Base-by-base conservation (phyloP, 2,797 vertebrate genomes). In the Onychomys leucogaster region DNA sequence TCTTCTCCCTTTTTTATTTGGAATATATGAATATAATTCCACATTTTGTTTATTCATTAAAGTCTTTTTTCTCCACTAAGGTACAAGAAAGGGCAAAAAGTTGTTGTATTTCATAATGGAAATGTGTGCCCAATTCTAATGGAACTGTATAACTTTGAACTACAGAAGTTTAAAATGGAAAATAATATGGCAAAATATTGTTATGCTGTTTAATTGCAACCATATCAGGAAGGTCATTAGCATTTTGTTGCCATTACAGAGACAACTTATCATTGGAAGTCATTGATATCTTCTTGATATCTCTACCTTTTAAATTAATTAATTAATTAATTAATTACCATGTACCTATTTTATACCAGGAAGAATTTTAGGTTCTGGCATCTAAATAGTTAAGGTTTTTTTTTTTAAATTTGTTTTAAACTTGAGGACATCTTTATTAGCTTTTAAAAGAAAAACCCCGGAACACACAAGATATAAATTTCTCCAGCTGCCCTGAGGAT, bases 231-330 rank as follows among this genome's bases (percentile, higher is more conserved):
- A 90, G 37, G n/a, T 83, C 14, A 52, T 91, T 86, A 95, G 27
- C 57, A 94, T 90, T 96, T 82, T 89, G 63, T 95, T 82, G 49
- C n/a, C 52, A 82, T 95, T 95, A 88, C 32, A 94, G 77, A 92
- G 59, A 75, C 10, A 95, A 81, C 6, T 57, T 69, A 67, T 63
- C 23, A 90, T 16, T 77, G 81, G 87, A 96, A 86, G 43, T 80
- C 55, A 86, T 32, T 94, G 91, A 61, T 83, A 52, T 76, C 88
- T 96, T 90, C 27, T 83, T 94, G 12, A 46, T 52, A 93, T 82
- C 25, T 83, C 17, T 21, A 32, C 63, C 89, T 97, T 23, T 71
- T 82, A 9, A n/a, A n/a, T n/a, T 89, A 8, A 94, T 88, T 92
- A 29, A 67, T 55, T 89, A n/a, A 75, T 67, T 55, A 57, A 41